Percentiles rank a stretch among this genome's conserved stretches.
Evolutionary conservation across 2,113 vertebrate genomes (phyloP).

Genomic region (Heterochromis multidens): DNA sequence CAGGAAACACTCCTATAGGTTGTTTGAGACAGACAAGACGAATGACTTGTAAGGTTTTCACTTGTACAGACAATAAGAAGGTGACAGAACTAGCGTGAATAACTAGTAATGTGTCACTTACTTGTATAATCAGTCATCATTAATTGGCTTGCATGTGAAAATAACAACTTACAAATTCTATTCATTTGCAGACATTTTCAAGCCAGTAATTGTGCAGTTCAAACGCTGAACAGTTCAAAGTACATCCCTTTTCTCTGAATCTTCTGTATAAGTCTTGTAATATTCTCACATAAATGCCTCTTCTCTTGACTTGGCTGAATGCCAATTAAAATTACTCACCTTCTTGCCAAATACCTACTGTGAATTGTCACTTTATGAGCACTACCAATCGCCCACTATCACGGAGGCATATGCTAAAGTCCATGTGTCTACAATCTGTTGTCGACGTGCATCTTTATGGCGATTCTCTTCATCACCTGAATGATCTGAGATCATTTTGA

Average conservation of each 20-base stretch:
- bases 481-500: not conserved
- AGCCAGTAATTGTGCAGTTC: not conserved
- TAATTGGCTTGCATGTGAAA: not conserved
- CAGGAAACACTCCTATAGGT: not conserved
- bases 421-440: not conserved
- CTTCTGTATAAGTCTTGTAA: not conserved
- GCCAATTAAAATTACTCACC: not conserved
- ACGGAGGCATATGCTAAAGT: conserved; percentile 48
- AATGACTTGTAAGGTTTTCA: not conserved
- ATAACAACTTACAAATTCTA: not conserved
- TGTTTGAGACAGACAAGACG: not conserved
- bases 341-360: not conserved
- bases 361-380: not conserved
- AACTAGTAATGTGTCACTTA: not conserved
- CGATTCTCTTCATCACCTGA: not conserved
- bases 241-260: not conserved
- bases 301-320: conserved; percentile 9
- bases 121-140: not conserved
- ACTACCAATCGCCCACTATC: conserved; percentile 10
- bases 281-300: not conserved
- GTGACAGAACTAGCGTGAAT: not conserved
- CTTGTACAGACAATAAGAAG: not conserved
- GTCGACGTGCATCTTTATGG: not conserved
- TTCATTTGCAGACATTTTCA: not conserved
- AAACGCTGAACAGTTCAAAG: not conserved